Conservation (phyloP, 2,797 vertebrate genomes). For the Sebastes goodei region DNA sequence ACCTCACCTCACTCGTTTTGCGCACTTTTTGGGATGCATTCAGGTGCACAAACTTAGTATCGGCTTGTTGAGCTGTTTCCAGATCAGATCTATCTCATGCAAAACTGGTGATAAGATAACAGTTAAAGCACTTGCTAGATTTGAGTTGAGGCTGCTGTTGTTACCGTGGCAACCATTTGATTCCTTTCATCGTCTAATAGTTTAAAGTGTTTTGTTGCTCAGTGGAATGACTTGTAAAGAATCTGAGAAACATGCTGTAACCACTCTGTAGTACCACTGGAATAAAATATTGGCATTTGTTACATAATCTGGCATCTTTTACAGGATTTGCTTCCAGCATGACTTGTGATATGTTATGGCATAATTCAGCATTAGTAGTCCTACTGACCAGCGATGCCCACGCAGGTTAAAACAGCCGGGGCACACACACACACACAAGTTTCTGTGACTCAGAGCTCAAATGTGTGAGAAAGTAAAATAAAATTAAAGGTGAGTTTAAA, state of each 20-base stretch:
- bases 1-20: neutral
- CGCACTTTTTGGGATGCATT: neutral
- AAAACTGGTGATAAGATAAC: constrained; percentile 19
- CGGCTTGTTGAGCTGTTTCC: neutral
- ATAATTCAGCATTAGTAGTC: constrained; percentile 26
- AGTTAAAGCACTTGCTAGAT: constrained; percentile 25
- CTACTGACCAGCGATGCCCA: constrained; percentile 44
- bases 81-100: constrained; percentile 7
- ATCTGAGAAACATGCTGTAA: constrained; percentile 16
- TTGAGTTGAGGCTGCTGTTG: constrained; percentile 41
- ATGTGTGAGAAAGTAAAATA: constrained; percentile 51
- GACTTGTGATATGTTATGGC: constrained; percentile 30
- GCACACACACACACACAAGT: neutral
- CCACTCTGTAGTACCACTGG: neutral
- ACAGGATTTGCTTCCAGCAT: constrained; percentile 10
- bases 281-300: constrained; percentile 43
- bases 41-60: neutral
- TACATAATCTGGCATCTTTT: constrained; percentile 48
- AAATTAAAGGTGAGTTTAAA: constrained; percentile 61
- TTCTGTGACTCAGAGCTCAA: constrained; percentile 41
- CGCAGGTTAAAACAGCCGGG: constrained; percentile 11
- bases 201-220: constrained; percentile 18
- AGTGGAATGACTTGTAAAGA: constrained; percentile 22
- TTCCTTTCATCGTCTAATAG: constrained; percentile 21
- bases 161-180: constrained; percentile 54